Evolutionary conservation across 2,113 vertebrate genomes (phyloP).

Genomic region (Paradisaea rubra): DNA sequence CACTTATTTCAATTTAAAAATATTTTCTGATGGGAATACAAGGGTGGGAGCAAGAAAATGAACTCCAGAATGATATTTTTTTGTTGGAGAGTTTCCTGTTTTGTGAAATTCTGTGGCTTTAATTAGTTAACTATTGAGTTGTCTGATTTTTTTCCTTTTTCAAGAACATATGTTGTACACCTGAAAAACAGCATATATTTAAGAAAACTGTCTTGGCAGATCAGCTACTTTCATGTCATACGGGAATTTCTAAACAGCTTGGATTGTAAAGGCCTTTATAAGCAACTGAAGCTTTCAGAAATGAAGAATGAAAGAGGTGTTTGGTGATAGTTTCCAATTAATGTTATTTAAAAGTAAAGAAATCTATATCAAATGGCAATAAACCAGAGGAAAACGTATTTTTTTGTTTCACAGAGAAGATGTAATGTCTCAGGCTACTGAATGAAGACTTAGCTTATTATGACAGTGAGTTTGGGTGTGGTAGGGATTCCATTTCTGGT

Average conservation of each 20-base stretch:
- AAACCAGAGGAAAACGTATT: not conserved
- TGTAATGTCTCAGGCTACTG: not conserved
- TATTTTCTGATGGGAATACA: not conserved
- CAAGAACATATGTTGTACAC: not conserved
- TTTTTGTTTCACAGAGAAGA: not conserved
- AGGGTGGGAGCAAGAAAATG: not conserved
- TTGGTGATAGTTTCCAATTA: not conserved
- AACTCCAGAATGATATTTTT: not conserved
- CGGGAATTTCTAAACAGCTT: not conserved
- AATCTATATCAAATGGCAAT: not conserved
- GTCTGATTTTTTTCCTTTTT: not conserved
- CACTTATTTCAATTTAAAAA: not conserved
- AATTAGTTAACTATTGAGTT: not conserved
- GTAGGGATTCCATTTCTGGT: not conserved
- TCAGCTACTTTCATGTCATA: not conserved
- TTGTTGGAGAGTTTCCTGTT: too few relatives aligned
- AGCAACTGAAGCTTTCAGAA: not conserved
- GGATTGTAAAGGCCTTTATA: not conserved
- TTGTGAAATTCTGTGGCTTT: not conserved
- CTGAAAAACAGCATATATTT: not conserved
- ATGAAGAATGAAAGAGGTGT: not conserved
- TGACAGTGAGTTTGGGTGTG: not conserved
- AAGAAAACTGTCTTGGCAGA: not conserved
- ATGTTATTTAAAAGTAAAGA: not conserved
- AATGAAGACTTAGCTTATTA: not conserved